phyloP scores from a whole-genome alignment of 2,888 invertebrate species.

The Eristalis pertinax region DNA sequence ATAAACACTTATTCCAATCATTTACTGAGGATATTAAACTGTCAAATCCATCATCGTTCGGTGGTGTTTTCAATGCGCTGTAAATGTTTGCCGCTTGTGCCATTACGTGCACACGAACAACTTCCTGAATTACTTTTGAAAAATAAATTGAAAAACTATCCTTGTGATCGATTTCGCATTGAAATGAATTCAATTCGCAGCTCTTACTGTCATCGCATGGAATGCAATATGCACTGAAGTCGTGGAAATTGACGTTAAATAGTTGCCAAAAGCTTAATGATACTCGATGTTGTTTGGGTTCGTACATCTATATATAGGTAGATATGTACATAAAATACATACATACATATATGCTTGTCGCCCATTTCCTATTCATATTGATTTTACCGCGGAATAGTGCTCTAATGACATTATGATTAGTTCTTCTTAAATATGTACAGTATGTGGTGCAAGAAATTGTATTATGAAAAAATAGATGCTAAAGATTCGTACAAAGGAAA shows the following conservation, averaged over 20 bases:
- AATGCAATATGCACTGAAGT: neutral
- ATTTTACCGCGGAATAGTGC: neutral
- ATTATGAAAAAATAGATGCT: neutral
- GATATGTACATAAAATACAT: neutral
- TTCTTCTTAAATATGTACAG: neutral
- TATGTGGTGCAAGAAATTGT: neutral
- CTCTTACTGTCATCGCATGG: neutral
- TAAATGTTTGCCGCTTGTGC: neutral
- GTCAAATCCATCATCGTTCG: conserved; percentile 5
- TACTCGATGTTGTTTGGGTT: neutral
- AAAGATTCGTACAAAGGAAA: too few relatives aligned
- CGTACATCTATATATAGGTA: neutral
- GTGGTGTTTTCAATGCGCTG: neutral
- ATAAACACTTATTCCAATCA: neutral
- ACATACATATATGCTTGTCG: too few relatives aligned
- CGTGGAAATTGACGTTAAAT: neutral
- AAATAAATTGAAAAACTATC: neutral
- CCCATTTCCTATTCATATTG: neutral
- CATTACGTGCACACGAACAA: neutral
- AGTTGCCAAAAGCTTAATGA: neutral
- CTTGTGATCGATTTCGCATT: neutral
- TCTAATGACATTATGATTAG: conserved; percentile 12
- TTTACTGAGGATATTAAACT: conserved; percentile 11
- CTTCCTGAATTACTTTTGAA: neutral
- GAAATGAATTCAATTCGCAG: neutral